Conservation (phyloP, 2,113 vertebrate genomes). For the Phocoena phocoena region DNA sequence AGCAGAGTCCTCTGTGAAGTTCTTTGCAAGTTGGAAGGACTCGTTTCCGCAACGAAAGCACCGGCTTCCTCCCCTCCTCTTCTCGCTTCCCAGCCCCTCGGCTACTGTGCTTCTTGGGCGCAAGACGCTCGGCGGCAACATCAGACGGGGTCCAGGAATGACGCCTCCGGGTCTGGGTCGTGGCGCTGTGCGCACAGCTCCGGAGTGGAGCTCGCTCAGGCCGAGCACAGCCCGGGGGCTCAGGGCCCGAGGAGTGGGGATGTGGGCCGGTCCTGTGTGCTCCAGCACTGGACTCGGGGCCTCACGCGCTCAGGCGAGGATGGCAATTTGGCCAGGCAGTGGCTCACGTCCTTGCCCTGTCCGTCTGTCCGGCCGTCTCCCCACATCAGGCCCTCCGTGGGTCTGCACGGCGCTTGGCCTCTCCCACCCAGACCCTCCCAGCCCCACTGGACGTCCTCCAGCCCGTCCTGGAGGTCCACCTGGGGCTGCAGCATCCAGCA, state of each 20-base stretch:
- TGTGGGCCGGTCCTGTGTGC: not conserved
- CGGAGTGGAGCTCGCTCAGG: fast-evolving
- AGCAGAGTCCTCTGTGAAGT: fast-evolving
- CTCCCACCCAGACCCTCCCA: fast-evolving
- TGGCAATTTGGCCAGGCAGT: fast-evolving
- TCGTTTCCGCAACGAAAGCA: not conserved
- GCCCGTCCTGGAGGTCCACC: too few relatives aligned
- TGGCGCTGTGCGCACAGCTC: fast-evolving
- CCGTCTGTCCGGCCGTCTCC: not conserved
- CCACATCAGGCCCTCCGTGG: fast-evolving
- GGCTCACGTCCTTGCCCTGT: fast-evolving
- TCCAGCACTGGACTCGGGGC: not conserved
- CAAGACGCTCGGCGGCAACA: not conserved
- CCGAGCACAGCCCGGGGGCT: fast-evolving
- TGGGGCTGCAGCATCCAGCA: fast-evolving
- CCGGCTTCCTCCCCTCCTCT: fast-evolving
- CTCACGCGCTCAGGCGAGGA: fast-evolving
- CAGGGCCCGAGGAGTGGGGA: too few relatives aligned
- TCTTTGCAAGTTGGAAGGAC: not conserved
- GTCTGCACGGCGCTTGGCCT: fast-evolving
- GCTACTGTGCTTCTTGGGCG: not conserved
- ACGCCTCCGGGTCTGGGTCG: not conserved
- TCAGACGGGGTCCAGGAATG: not conserved
- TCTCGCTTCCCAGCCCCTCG: not conserved
- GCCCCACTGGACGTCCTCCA: fast-evolving